Conservation (phyloP, 2,113 vertebrate species). For the Dipodomys stephensi region DNA sequence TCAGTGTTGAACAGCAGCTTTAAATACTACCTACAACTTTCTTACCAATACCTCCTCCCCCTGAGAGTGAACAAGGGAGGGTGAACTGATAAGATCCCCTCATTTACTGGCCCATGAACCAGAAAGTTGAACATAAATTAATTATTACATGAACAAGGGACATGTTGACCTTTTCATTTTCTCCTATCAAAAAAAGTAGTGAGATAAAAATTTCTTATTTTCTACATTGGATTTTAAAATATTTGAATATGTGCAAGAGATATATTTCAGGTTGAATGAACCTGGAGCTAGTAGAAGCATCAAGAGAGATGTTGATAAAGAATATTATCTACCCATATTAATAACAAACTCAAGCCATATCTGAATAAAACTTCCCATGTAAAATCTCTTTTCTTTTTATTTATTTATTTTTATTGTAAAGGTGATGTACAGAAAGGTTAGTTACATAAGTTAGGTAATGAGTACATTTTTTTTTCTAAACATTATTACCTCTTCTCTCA, state of each 20-base stretch:
- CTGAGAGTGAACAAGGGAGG: not conserved
- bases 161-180: slow-evolving; percentile 13
- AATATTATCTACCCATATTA: not conserved
- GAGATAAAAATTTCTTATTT: not conserved
- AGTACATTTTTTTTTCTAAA: too few species aligned
- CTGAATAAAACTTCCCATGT: not conserved
- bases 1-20: not conserved
- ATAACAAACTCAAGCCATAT: not conserved
- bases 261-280: not conserved
- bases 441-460: too few species aligned
- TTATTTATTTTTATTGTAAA: too few species aligned
- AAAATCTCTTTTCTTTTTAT: too few species aligned
- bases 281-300: not conserved
- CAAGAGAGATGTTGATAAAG: not conserved
- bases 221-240: not conserved
- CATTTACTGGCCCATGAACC: not conserved
- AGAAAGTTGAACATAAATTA: not conserved
- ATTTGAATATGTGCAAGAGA: not conserved
- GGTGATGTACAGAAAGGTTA: too few species aligned
- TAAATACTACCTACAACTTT: not conserved
- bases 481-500: too few species aligned
- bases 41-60: not conserved
- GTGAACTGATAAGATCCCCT: not conserved
- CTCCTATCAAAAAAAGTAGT: not conserved
- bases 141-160: not conserved